Conservation (phyloP, 2,797 vertebrate species). For the Paratrypauchen microcephalus region DNA sequence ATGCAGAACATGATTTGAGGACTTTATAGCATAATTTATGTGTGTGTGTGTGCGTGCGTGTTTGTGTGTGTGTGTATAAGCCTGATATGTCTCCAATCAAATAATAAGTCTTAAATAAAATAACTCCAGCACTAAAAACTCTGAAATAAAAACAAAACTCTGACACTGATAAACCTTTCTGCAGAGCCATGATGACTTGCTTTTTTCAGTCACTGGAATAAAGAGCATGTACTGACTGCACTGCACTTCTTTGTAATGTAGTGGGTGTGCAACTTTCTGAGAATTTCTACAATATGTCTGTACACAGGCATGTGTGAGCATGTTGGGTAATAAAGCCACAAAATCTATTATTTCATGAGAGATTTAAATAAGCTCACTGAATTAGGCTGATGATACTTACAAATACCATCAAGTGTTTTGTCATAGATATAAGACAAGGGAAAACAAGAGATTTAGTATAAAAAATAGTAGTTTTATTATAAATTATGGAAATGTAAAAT, state of each 20-base stretch:
- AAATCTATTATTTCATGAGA: constrained; percentile 33
- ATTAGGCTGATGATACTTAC: not conserved
- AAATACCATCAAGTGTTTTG: not conserved
- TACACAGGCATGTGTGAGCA: constrained; percentile 21
- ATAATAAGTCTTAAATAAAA: too few species aligned
- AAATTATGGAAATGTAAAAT: constrained; percentile 96
- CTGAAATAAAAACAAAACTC: too few species aligned
- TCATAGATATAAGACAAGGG: not conserved
- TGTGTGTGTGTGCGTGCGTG: too few species aligned
- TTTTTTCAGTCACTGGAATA: not conserved
- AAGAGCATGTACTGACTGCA: not conserved
- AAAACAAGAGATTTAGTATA: constrained; percentile 68
- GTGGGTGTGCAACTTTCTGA: constrained; percentile 20
- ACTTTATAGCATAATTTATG: not conserved
- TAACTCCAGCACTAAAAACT: too few species aligned
- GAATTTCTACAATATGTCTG: constrained; percentile 21
- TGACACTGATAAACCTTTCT: too few species aligned
- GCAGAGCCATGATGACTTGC: not conserved
- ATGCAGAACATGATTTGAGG: not conserved
- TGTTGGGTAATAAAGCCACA: constrained; percentile 33
- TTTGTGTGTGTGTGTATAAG: too few species aligned
- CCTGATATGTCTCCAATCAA: too few species aligned
- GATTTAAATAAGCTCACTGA: constrained; percentile 6
- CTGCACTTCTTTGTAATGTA: not conserved
- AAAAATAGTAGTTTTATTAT: constrained; percentile 99